Evolutionary conservation across 2,797 vertebrate species (phyloP).

Genomic region (Gymnopithys bicolor): DNA sequence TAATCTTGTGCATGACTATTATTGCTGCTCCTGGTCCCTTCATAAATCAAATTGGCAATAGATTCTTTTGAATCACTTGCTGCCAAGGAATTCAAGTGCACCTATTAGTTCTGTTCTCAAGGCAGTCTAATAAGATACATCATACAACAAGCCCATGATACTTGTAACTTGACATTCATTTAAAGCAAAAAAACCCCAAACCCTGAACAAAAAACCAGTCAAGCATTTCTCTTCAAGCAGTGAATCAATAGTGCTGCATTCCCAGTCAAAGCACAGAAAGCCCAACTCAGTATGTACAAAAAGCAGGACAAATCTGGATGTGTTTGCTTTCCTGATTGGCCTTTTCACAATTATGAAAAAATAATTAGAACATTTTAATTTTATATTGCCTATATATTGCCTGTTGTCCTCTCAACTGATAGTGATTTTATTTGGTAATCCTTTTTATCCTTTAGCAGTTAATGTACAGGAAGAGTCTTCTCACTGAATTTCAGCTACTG

Average conservation of each 20-base stretch:
- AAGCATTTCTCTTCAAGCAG: neutral
- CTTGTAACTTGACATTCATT: neutral
- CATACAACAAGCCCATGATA: neutral
- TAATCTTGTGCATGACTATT: neutral
- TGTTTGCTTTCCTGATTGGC: neutral
- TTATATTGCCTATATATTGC: neutral
- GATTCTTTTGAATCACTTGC: neutral
- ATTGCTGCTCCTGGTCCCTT: neutral
- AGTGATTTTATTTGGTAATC: neutral
- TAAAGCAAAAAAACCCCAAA: neutral
- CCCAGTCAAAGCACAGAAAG: neutral
- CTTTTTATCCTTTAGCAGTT: neutral
- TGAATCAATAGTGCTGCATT: neutral
- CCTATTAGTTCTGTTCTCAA: neutral
- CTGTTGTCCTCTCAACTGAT: neutral
- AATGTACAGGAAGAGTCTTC: neutral
- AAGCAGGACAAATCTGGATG: neutral
- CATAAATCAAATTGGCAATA: accelerated
- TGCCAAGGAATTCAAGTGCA: neutral
- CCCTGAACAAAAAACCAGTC: neutral
- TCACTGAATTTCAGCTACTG: neutral
- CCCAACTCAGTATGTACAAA: neutral
- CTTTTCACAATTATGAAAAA: neutral
- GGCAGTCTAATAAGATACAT: neutral
- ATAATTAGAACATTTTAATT: neutral